Evolutionary conservation across 2,888 invertebrate genomes (phyloP).

Genomic region (Lepetodrilus schrolli): DNA sequence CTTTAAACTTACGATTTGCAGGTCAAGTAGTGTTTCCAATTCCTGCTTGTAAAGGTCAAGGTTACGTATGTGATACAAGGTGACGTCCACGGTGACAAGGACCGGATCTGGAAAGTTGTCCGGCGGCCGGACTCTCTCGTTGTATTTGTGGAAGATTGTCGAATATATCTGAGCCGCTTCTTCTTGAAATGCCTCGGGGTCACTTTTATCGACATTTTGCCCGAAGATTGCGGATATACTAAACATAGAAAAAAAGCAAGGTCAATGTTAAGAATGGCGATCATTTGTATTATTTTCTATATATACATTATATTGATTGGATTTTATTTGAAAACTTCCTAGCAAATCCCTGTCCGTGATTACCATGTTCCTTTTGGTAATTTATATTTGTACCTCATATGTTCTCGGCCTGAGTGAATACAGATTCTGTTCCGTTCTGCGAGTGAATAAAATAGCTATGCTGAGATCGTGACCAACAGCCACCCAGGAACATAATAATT

Average conservation of each 20-base stretch:
- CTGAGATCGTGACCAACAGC: too few species aligned
- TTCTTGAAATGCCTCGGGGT: slow-evolving; percentile 41
- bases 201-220: not conserved
- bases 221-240: not conserved
- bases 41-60: slow-evolving; percentile 27
- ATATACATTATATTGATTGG: too few species aligned
- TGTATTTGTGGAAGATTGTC: slow-evolving; percentile 48
- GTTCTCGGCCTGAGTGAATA: too few species aligned
- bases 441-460: too few species aligned
- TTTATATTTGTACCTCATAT: too few species aligned
- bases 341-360: too few species aligned
- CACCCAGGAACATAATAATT: too few species aligned
- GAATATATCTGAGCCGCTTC: slow-evolving; percentile 49
- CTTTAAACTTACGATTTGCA: slow-evolving; percentile 35
- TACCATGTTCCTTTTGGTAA: too few species aligned
- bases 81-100: slow-evolving; percentile 32
- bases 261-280: not conserved
- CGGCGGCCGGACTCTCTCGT: slow-evolving; percentile 43
- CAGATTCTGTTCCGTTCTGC: too few species aligned
- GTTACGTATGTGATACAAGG: slow-evolving; percentile 12
- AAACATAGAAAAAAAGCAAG: not conserved
- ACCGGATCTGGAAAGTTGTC: slow-evolving; percentile 35
- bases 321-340: too few species aligned
- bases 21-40: slow-evolving; percentile 26
- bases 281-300: not conserved